Conservation (phyloP, 2,797 vertebrate species). For the Tangara arthus region DNA sequence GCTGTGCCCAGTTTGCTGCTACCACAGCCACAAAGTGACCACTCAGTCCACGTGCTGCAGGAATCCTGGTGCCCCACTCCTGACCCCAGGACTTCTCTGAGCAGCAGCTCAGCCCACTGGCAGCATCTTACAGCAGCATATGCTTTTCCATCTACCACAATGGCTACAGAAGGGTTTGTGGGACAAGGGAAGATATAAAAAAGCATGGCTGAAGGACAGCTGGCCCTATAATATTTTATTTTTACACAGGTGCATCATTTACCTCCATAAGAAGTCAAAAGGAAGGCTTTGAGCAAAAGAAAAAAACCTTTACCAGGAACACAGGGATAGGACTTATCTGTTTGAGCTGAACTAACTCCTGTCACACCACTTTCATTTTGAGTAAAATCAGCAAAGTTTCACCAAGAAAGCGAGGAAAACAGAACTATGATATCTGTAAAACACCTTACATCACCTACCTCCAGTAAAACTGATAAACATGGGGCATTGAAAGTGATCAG, state of each 20-base stretch:
- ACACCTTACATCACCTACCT: neutral
- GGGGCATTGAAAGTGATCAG: neutral
- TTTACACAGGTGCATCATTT: neutral
- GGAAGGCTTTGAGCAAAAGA: neutral
- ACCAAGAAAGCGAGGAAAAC: neutral
- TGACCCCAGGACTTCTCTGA: neutral
- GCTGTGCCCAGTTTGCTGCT: neutral
- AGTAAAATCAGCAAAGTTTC: neutral
- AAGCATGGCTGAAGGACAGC: neutral
- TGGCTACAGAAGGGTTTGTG: neutral
- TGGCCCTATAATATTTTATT: neutral
- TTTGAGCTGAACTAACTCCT: neutral
- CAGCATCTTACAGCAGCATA: neutral
- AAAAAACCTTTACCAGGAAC: neutral
- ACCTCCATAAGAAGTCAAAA: neutral
- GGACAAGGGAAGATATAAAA: neutral
- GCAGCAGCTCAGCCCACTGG: neutral
- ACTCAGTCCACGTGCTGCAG: neutral
- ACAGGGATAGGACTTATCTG: neutral
- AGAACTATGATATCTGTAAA: neutral
- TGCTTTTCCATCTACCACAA: neutral
- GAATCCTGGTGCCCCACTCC: neutral
- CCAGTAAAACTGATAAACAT: neutral
- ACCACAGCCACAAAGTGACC: neutral
- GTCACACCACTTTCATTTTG: neutral